Percentiles rank a stretch among this genome's conserved stretches.
These are phyloP conservation scores for Agapornis roseicollis DNA, from an alignment of 2,113 vertebrate species.

Conservation along the genomic window DNA sequence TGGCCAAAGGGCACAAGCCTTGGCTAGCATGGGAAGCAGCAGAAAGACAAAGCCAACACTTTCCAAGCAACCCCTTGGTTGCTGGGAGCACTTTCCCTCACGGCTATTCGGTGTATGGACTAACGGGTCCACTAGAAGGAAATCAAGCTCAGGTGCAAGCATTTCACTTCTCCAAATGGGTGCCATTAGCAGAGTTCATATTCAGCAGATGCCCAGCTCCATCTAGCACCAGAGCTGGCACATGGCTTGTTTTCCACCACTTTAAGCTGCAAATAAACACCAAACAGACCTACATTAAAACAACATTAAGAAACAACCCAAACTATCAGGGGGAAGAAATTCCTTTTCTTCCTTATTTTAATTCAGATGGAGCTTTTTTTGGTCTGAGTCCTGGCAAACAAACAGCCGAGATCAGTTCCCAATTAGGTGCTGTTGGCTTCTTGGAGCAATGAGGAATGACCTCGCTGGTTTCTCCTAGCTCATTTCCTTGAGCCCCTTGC, in stretches of 20 bases:
- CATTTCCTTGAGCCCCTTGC: not conserved
- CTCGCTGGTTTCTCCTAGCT: constrained; percentile 4
- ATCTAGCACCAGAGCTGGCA: not conserved
- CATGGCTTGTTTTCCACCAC: not conserved
- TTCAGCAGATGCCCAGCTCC: not conserved
- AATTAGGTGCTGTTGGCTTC: constrained; percentile 46
- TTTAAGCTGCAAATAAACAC: constrained; percentile 8
- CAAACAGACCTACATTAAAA: constrained; percentile 32
- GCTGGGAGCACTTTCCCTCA: not conserved
- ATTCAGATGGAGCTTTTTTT: constrained; percentile 42
- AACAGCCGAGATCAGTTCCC: constrained; percentile 60
- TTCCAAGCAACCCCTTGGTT: not conserved
- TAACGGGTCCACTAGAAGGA: not conserved
- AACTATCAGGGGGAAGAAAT: constrained; percentile 50
- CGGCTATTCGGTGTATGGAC: not conserved
- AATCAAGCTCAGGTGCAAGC: not conserved
- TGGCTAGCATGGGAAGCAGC: not conserved
- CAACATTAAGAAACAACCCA: constrained; percentile 54
- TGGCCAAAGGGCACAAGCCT: not conserved
- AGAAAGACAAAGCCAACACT: not conserved
- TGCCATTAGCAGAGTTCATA: accelerated
- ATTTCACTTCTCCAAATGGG: not conserved
- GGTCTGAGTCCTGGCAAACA: constrained; percentile 45
- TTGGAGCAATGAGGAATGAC: not conserved
- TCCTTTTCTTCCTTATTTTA: not conserved